Base-by-base conservation (phyloP, 2,888 invertebrate genomes). In the Drosophila anomalata region DNA sequence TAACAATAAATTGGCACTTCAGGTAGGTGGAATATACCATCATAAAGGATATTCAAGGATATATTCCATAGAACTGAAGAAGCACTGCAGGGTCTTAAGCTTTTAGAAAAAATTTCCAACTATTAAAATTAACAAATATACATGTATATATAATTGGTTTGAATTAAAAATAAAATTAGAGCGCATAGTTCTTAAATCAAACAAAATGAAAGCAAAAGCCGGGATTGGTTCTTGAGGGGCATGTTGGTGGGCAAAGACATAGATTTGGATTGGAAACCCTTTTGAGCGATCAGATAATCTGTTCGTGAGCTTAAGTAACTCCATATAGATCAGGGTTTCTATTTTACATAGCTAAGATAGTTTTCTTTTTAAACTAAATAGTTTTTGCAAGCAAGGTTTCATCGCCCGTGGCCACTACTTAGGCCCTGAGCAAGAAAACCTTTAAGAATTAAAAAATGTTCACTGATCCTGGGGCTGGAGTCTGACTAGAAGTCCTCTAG, bases 81-180 rank as follows among this genome's bases (percentile, higher is more conserved):
- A 74, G 66, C 75, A 14, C 53, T 8, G 29, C 14, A 22, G 41
- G 51, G 22, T 46, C 52, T 52, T 52, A 46, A 20, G 14, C 24
- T 24, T 63, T 22, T 46, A 29, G 29, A 59, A 36, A 74, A 59
- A 87, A 87, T 77, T 76, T 84, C 47, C 62, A 87, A 83, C 79
- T 87, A 85, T 81, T 84, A 75, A 87, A 78, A 75, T 75, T 84
- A 87, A 53, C 52, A 78, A 76, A 71, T 83, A 78, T 75, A 75
- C 73, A 76, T 75, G 54, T 59, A 65, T 53, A 72, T 24, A 55
- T 11, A 29, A 39, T 42, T 48, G 36, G 20, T 53, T 58, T 53
- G 55, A 24, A 59, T 41, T 14, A 51, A 63, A 71, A 69, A 60
- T 55, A 69, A 63, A 61, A 57, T 68, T 68, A 71, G 31, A 69